Conservation (phyloP, 2,113 vertebrate species). For the Panthera tigris region DNA sequence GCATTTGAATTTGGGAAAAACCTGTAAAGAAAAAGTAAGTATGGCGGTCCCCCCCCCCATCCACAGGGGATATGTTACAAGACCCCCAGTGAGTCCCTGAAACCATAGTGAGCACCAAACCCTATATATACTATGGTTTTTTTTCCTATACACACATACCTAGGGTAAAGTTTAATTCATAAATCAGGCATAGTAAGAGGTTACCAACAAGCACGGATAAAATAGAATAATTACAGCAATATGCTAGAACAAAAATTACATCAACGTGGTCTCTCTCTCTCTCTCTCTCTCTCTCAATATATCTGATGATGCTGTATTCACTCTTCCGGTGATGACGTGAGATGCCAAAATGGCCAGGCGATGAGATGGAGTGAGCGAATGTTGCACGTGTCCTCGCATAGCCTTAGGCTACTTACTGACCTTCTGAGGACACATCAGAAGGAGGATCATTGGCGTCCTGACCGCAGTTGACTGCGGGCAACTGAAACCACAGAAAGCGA, state of each 20-base stretch:
- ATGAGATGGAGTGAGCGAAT: neutral
- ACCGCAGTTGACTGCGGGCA: neutral
- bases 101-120: neutral
- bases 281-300: neutral
- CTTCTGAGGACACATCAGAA: neutral
- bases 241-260: neutral
- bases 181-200: neutral
- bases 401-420: neutral
- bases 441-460: neutral
- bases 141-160: neutral
- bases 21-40: neutral
- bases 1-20: neutral
- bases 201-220: neutral
- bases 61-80: neutral
- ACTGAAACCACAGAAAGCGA: neutral
- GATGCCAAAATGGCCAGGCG: neutral
- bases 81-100: neutral
- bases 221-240: neutral
- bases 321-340: neutral
- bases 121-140: neutral
- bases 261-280: neutral
- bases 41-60: neutral
- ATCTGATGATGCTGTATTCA: neutral
- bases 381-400: neutral
- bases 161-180: neutral